Base-by-base conservation (phyloP, 2,888 invertebrate genomes). In the Drosophila pseudotakahashii region DNA sequence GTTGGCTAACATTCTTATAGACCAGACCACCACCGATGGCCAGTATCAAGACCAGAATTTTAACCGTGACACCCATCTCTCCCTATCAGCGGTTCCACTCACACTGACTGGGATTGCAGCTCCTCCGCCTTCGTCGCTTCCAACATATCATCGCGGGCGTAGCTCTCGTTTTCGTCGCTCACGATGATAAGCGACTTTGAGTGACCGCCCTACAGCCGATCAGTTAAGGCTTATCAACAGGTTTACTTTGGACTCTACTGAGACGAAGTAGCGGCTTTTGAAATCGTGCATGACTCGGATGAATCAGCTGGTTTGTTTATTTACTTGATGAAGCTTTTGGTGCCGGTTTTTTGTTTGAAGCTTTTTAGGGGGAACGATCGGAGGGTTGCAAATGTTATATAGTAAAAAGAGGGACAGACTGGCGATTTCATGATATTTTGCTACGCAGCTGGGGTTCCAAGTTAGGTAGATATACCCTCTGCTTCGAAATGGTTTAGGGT, bases 11-110 rank as follows among this genome's bases (percentile, higher is more conserved):
- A 19, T 75, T 63, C 59, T 77, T 90, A 39, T 87, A 90, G 11
- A 91, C 30, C 66, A 89, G 53, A 11, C 81, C 89, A 1, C 78
- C 77, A 34, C 67, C 77, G 4, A 90, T 57, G 62, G 88, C 88
- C 45, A 91, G 73, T 26, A 88, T 4, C 7, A 90, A 76, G 30
- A 88, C 74, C 37, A 89, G 54, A 34, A 90, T 63, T 6, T 89
- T 78, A 19, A 52, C 72, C 32, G 79, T 14, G 3, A 73, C 66
- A 7, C 88, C 81, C 90, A 90, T 89, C 51, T 39, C 32, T 30
- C 14, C 36, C 34, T 64, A 10, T 50, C 53, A 13, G 39, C 32
- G 53, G 44, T 47, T 52, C 36, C 60, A 42, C 45, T 50, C 48
- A 23, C 14, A 64, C 73, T 72, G 64, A 37, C 73, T 26, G 39